A percentile compares a stretch with the other conserved stretches of the same genome.
These are phyloP conservation scores for Mormyrops boulengeri DNA, from an alignment of 2,797 vertebrate genomes.

Conservation along the genomic window DNA sequence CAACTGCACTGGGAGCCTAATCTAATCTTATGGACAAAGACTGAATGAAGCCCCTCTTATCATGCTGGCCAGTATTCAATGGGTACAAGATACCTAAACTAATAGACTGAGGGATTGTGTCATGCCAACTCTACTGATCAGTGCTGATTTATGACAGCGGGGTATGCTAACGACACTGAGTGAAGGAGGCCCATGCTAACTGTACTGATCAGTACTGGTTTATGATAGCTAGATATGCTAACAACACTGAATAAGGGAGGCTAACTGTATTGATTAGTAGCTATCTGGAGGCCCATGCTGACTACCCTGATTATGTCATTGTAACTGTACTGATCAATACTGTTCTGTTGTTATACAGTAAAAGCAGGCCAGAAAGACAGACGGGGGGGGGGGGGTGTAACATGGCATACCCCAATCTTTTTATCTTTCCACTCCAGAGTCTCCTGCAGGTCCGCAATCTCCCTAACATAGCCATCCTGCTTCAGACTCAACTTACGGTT, in stretches of 20 bases:
- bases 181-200: neutral
- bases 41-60: neutral
- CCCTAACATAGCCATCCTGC: constrained; percentile 78
- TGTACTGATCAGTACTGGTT: neutral
- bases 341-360: neutral
- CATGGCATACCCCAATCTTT: constrained; percentile 87
- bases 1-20: neutral
- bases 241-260: neutral
- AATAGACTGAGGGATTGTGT: neutral
- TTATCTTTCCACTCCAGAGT: constrained; percentile 99
- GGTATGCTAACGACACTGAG: neutral
- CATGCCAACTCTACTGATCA: neutral
- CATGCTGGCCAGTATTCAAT: neutral
- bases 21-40: neutral
- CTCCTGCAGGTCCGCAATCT: constrained; percentile 90
- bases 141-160: neutral
- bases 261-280: neutral
- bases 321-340: neutral
- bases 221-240: neutral
- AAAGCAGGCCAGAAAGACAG: neutral
- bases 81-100: neutral
- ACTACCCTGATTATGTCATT: neutral
- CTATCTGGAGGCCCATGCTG: neutral
- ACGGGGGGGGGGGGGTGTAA: constrained; percentile 9
- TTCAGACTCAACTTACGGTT: constrained; percentile 86